Evolutionary conservation across 1,140 invertebrate species (phyloP), one percentile per base, ranked within the genome.

Genomic region (Dermatophagoides farinae): DNA sequence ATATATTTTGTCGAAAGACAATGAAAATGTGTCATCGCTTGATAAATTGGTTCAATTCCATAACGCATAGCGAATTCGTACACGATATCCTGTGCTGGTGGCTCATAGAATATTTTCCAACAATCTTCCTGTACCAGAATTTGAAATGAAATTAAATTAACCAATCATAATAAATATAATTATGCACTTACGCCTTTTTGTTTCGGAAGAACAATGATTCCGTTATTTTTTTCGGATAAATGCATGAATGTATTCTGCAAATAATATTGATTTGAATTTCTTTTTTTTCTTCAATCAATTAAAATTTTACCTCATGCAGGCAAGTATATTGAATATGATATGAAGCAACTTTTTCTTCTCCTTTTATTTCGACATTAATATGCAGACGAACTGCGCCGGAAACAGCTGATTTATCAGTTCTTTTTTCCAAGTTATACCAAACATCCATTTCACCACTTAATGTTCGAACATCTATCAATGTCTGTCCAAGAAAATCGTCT

Each of bases 281-380:
- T 43, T 43, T 18, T 16, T 16, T 18, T 43, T 43, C 4, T 10
- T 5, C 1, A 43, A 43, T 38, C 6, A 25, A 25, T 16, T 14
- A 25, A 25, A 25, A 16, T 22, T 64, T 60, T 64, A 77, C 76
- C 71, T 99, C 96, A 75, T 99, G 96, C 37, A 99, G 79, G 71
- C 93, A 98, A 23, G 96, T 99, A 74, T 99, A 99, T 72, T 99
- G 96, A 40, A 97, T 86, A 74, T 99, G 95, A 72, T 99, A 99
- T 10, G 96, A 95, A 5, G 95, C 96, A 18, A 98, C 78, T 75
- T 98, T 97, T 75, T 98, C 96, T 72, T 99, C 96, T 58, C 96
- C 96, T 68, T 99, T 99, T 66, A 99, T 99, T 74, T 99, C 96
- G 0, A 99, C 96, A 68, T 89, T 97, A 70, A 99, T 99, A 73